Evolutionary conservation across 2,797 vertebrate genomes (phyloP).

Genomic region (Chromobotia macracanthus): DNA sequence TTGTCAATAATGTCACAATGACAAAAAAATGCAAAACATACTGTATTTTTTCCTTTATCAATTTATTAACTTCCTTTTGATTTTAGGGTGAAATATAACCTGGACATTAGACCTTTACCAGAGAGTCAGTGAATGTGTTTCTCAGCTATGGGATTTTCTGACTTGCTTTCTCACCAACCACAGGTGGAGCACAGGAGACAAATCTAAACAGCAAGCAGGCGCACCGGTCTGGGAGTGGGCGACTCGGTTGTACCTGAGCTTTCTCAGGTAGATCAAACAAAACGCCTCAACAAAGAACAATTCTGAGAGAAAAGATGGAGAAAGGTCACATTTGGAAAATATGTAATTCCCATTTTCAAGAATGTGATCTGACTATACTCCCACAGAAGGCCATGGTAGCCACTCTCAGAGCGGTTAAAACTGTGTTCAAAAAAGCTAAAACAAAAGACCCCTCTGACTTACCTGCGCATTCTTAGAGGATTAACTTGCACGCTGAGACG

Average conservation of each 20-base stretch:
- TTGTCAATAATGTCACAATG: too few relatives aligned
- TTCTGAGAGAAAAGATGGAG: conserved; percentile 49
- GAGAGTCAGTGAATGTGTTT: background rate
- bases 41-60: too few relatives aligned
- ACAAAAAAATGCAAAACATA: too few relatives aligned
- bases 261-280: conserved; percentile 64
- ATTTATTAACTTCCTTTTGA: background rate
- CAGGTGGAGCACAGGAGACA: conserved; percentile 27
- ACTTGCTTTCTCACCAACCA: conserved; percentile 2
- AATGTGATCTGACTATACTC: conserved; percentile 72
- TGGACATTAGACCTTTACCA: background rate
- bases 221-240: conserved; percentile 37
- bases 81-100: background rate
- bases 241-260: conserved; percentile 38
- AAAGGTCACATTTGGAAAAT: conserved; percentile 61
- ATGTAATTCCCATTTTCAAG: conserved; percentile 66
- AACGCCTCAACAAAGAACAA: conserved; percentile 55
- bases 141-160: background rate
- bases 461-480: conserved; percentile 69
- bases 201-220: conserved; percentile 8
- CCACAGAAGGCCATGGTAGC: conserved; percentile 66
- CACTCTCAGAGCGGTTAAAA: conserved; percentile 62
- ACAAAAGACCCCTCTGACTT: conserved; percentile 69
- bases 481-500: conserved; percentile 74
- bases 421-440: conserved; percentile 61